Evolutionary conservation across 2,113 vertebrate species (phyloP).

Genomic region (Corythaixoides concolor): DNA sequence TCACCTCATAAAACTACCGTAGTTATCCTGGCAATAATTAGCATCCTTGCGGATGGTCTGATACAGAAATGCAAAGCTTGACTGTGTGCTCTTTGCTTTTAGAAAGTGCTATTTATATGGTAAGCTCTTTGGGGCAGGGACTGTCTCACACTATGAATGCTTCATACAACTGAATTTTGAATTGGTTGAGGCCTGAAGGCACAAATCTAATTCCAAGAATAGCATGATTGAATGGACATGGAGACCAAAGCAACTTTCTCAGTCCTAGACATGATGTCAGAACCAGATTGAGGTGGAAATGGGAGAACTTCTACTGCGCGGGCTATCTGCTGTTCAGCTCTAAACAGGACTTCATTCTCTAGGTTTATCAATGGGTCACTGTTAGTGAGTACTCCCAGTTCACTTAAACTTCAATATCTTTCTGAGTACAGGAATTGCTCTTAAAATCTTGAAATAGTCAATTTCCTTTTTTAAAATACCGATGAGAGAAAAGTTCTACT

Average conservation of each 20-base stretch:
- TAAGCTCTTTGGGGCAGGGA: constrained; percentile 42
- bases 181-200: constrained; percentile 40
- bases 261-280: constrained; percentile 56
- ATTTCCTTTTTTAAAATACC: background rate
- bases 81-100: background rate
- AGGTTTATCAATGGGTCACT: constrained; percentile 36
- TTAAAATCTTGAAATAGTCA: constrained; percentile 1
- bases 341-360: constrained; percentile 60
- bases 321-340: constrained; percentile 12
- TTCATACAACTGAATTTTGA: constrained; percentile 42
- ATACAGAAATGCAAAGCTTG: constrained; percentile 1
- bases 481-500: background rate
- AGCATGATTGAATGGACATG: constrained; percentile 28
- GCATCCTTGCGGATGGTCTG: background rate
- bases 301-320: background rate
- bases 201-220: constrained; percentile 45
- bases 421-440: constrained; percentile 9
- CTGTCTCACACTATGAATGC: constrained; percentile 38
- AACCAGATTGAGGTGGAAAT: constrained; percentile 36
- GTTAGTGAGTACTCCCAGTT: background rate
- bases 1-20: background rate
- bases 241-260: constrained; percentile 36
- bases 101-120: constrained; percentile 41
- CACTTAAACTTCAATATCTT: background rate
- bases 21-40: constrained; percentile 32